These are phyloP conservation scores for Macropis europaea DNA, from an alignment of 2,888 invertebrate species.

Conservation along the genomic window DNA sequence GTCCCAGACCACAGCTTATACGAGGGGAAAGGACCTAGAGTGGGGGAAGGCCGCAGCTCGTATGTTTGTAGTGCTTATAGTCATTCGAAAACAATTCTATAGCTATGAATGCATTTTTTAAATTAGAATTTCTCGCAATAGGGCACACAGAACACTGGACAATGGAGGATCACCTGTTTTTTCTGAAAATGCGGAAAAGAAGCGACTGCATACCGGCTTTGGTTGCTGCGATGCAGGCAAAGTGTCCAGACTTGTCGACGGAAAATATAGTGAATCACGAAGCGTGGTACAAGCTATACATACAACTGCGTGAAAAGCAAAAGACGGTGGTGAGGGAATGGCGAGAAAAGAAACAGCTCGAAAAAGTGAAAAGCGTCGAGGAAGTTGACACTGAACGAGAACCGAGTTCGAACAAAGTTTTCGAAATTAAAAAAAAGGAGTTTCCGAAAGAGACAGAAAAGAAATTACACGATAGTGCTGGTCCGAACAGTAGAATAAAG, in stretches of 20 bases:
- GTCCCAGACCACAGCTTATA: too few species aligned
- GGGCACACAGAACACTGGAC: constrained; percentile 75
- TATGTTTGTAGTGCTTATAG: too few species aligned
- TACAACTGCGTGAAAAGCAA: constrained; percentile 78
- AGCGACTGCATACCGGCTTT: constrained; percentile 66
- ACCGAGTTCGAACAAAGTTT: not conserved
- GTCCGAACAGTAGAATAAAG: constrained; percentile 45
- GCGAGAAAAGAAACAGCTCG: constrained; percentile 74
- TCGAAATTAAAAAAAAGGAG: not conserved
- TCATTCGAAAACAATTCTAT: too few species aligned
- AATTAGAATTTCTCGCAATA: constrained; percentile 25
- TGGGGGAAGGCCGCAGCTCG: too few species aligned
- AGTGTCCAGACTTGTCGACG: constrained; percentile 72
- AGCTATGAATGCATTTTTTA: too few species aligned
- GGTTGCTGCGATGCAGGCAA: constrained; percentile 66
- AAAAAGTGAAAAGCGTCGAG: constrained; percentile 26
- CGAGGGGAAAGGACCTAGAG: too few species aligned
- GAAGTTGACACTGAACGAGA: not conserved
- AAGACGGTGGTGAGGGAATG: constrained; percentile 79
- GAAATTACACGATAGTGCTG: constrained; percentile 4
- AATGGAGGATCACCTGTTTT: constrained; percentile 73
- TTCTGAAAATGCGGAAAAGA: constrained; percentile 69
- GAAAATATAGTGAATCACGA: constrained; percentile 80
- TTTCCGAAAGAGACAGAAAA: not conserved
- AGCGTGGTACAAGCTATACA: constrained; percentile 81